A percentile compares a stretch with the other conserved stretches of the same genome.
phyloP scores from a whole-genome alignment of 2,797 vertebrate genomes.

The Betta splendens region DNA sequence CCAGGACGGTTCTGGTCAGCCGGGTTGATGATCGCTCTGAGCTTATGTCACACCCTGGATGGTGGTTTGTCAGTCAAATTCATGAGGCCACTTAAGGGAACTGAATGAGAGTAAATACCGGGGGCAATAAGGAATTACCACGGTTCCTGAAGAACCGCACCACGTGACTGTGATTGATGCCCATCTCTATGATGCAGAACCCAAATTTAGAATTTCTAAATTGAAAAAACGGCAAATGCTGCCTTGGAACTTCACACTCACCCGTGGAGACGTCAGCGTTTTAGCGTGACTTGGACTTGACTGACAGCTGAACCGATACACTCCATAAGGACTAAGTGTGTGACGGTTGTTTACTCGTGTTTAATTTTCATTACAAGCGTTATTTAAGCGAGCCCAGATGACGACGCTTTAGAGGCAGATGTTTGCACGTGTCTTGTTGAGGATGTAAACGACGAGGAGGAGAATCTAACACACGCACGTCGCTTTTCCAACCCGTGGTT shows the following conservation, averaged over 20 bases:
- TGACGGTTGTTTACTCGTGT: constrained; percentile 31
- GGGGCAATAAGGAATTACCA: neutral
- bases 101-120: constrained; percentile 1
- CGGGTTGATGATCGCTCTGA: neutral
- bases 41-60: neutral
- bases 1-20: neutral
- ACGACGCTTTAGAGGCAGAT: constrained; percentile 48
- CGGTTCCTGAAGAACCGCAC: constrained; percentile 2
- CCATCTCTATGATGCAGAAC: constrained; percentile 2
- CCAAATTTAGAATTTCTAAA: constrained; percentile 2
- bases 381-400: constrained; percentile 45
- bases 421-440: constrained; percentile 34
- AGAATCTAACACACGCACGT: constrained; percentile 8
- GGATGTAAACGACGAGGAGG: constrained; percentile 31
- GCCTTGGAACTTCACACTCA: constrained; percentile 3
- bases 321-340: no score
- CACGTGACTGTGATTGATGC: constrained; percentile 10
- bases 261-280: constrained; percentile 22
- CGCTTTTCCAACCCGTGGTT: constrained; percentile 32
- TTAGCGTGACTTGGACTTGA: constrained; percentile 33
- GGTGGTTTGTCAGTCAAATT: neutral
- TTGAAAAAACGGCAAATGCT: constrained; percentile 5
- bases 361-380: constrained; percentile 36
- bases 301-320: no score
- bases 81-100: no score